Evolutionary conservation across 2,797 vertebrate species (phyloP).

Genomic region (Anniella stebbinsi): DNA sequence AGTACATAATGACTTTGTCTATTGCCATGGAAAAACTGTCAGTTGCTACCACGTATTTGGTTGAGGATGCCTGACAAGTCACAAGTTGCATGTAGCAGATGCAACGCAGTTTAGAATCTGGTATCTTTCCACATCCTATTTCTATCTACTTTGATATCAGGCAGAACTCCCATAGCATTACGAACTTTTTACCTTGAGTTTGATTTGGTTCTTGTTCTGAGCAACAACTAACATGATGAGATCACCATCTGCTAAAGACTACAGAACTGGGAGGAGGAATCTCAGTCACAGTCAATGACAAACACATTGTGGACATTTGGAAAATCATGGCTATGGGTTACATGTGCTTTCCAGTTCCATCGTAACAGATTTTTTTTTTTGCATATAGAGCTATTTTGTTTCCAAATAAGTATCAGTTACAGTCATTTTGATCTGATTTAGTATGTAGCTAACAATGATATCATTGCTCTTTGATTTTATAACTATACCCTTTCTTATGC

Average conservation of each 20-base stretch:
- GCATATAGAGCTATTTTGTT: not conserved
- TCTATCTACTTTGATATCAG: constrained; percentile 1
- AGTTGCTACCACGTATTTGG: not conserved
- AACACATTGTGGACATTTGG: not conserved
- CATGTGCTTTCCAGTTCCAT: not conserved
- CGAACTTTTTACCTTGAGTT: not conserved
- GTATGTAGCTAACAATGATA: not conserved
- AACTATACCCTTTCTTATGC: not conserved
- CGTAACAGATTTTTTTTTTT: not conserved
- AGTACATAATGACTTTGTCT: not conserved
- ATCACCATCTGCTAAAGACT: not conserved
- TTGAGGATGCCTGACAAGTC: not conserved
- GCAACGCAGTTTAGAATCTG: not conserved
- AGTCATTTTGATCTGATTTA: not conserved
- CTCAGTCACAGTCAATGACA: not conserved
- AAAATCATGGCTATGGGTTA: not conserved
- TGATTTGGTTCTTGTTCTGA: not conserved
- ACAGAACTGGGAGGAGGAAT: not conserved
- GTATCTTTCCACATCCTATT: not conserved
- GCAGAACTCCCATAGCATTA: not conserved
- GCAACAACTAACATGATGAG: not conserved
- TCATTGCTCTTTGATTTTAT: not conserved
- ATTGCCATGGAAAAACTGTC: not conserved
- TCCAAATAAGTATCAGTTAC: not conserved
- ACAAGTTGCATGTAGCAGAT: constrained; percentile 2